These are phyloP conservation scores for Willowsia nigromaculata DNA, from an alignment of 2,888 invertebrate species.

Conservation along the genomic window DNA sequence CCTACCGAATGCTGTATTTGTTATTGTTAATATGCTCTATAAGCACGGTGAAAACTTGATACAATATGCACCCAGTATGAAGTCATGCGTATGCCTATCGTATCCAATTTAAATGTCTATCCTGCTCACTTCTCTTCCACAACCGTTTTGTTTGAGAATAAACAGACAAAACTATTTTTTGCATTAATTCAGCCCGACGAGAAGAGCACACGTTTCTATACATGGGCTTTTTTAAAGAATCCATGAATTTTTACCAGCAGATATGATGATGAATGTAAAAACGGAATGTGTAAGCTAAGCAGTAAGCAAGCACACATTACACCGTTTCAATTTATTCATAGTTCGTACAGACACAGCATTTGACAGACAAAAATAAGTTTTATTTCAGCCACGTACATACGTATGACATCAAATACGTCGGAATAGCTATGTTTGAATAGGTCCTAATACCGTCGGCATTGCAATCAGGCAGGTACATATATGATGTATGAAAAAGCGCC, in stretches of 20 bases:
- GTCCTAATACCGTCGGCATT: no score
- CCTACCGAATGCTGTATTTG: neutral
- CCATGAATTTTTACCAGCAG: neutral
- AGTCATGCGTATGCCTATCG: neutral
- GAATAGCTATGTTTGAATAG: no score
- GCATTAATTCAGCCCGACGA: neutral
- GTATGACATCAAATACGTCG: no score
- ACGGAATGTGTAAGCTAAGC: neutral
- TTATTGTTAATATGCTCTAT: neutral
- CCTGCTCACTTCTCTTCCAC: neutral
- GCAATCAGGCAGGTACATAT: no score
- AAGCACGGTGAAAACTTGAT: neutral
- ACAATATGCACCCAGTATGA: neutral
- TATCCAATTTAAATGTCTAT: neutral
- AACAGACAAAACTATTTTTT: slow-evolving; percentile 1
- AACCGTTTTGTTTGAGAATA: neutral
- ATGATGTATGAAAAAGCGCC: neutral
- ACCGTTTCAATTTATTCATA: neutral
- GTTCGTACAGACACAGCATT: neutral
- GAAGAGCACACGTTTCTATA: neutral
- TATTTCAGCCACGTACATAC: neutral
- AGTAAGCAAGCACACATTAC: neutral
- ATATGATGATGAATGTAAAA: neutral
- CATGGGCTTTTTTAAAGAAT: neutral
- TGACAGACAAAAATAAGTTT: neutral